A percentile compares a stretch with the other conserved stretches of the same genome.
phyloP scores from a whole-genome alignment of 2,888 invertebrate genomes.

The Hypercompe scribonia region DNA sequence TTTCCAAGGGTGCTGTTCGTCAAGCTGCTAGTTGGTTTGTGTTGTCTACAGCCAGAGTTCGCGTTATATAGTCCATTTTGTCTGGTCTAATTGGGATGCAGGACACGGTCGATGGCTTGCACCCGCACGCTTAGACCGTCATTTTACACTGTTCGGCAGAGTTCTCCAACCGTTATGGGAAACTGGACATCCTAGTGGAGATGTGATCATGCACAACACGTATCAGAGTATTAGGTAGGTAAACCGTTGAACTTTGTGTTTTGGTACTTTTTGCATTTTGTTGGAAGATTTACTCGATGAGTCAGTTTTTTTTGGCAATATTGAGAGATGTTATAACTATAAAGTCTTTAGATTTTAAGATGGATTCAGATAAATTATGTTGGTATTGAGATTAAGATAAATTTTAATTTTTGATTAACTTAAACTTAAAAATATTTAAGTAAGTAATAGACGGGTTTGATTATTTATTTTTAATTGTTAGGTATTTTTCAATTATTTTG shows the following conservation, averaged over 20 bases:
- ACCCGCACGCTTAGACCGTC: constrained; percentile 65
- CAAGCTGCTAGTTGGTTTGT: constrained; percentile 66
- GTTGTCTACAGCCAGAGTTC: constrained; percentile 58
- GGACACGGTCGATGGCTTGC: constrained; percentile 65
- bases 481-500: background rate
- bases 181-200: constrained; percentile 69
- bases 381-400: background rate
- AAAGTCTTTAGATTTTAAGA: background rate
- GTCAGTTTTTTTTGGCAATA: constrained; percentile 24
- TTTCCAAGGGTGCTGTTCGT: constrained; percentile 65
- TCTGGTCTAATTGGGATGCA: constrained; percentile 79
- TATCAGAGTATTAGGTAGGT: constrained; percentile 59
- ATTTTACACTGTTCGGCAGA: constrained; percentile 73
- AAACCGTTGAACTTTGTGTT: constrained; percentile 69
- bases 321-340: background rate
- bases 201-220: constrained; percentile 72
- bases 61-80: constrained; percentile 78
- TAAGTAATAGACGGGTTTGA: too few species aligned
- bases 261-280: constrained; percentile 53
- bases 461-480: background rate
- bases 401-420: too few species aligned
- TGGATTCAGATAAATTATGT: background rate
- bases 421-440: too few species aligned
- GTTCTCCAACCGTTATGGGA: constrained; percentile 77
- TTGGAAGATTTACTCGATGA: constrained; percentile 34